Base-by-base conservation (phyloP, 2,113 vertebrate species). In the Pseudopodoces humilis region DNA sequence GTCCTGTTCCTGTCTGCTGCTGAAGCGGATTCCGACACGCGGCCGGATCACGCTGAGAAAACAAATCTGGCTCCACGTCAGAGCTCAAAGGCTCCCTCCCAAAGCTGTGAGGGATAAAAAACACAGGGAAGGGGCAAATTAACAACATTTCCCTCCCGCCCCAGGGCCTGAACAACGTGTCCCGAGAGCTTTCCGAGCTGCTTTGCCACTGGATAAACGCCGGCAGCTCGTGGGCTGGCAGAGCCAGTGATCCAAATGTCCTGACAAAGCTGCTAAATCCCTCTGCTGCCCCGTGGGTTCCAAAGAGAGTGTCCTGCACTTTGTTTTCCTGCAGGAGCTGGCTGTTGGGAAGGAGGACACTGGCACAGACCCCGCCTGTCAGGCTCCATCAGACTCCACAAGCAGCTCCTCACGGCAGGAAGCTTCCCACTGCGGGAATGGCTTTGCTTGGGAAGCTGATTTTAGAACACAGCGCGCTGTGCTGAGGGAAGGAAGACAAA, bases 161-260 rank as follows among this genome's bases (percentile, higher is more conserved):
- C 64, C 4, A 1, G 60, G 67, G 39, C 86, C 74, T 3, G 9
- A 46, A 41, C 24, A 13, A 16, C 35, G 6, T 0, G 8, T 79
- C 84, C 88, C 0, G 1, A 20, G 70, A 62, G 28, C 49, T 41
- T 59, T 33, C 50, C 3, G 11, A 81, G 83, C 64, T 19, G 65
- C 86, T 53, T 28, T 30, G 72, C 43, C 20, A 1, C 63, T 31
- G 76, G 71, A 39, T 11, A 7, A 67, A 31, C 0, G 1, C n/a
- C 1, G 5, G 79, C 52, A 41, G 74, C 59, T 28, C 28, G 0
- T 0, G 46, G 28, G 39, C 9, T 12, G 12, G 59, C 2, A 15
- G 37, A 35, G 39, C 11, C 0, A 1, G 9, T 3, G 41, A 83
- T 18, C n/a, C 78, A 0, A 30, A 2, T 0, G 13, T 55, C 79